Evolutionary conservation across 1,140 invertebrate species (phyloP), one percentile per base, ranked within the genome.

Genomic region (Pissodes strobi): DNA sequence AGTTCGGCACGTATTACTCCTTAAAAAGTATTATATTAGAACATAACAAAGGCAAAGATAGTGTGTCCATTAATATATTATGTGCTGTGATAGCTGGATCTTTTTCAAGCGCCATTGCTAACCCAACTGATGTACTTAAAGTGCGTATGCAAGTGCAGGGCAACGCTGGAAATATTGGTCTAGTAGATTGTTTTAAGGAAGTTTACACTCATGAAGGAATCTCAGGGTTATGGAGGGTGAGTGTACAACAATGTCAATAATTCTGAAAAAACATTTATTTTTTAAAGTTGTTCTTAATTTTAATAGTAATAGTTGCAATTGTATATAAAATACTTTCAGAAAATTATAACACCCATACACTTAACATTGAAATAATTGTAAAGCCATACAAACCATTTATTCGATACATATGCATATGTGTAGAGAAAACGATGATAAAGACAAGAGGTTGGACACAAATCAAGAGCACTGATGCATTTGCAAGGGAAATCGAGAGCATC

Each of bases 91-190:
- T 89, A 68, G 90, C 91, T 10, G 91, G 92, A 18, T 91, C 93
- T 5, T 82, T 96, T 41, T 94, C 93, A 15, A 95, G 93, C 75
- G 92, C 95, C n/a, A 92, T 97, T 70, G 94, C 95, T 10, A 97
- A 95, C 83, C 95, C 95, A n/a, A 95, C 95, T 2, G 96, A 98
- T 84, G 92, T 98, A 6, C 84, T 98, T n/a, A 98, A 98, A 85
- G 95, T 97, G 43, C 86, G 93, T 62, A 94, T 97, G 92, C 94
- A 97, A 84, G 85, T 91, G 9, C 81, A 81, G 45, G 84, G 85
- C 21, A 79, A 80, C 65, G 70, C 79, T 68, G 67, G 78, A 39
- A 74, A 86, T 64, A 69, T 83, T 25, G 80, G 86, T 46, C 82
- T 92, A 41, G 73, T 86, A n/a, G 83, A 87, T 70, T 92, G 90